Percentiles rank a stretch among this genome's conserved stretches.
phyloP scores from a whole-genome alignment of 64 coral and sea anemone species.

The Anthopleura sola region DNA sequence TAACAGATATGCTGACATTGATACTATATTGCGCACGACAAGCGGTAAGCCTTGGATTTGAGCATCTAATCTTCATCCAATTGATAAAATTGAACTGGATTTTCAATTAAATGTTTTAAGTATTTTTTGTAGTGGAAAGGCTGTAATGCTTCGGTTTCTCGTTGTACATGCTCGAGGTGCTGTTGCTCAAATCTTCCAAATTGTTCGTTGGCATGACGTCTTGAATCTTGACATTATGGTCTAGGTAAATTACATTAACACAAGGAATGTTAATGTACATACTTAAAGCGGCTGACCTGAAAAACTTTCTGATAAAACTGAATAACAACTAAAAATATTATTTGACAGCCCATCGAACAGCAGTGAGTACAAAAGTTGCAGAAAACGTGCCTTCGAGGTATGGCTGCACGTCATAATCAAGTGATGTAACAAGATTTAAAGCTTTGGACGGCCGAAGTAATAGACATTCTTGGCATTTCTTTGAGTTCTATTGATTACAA shows the following conservation, averaged over 20 bases:
- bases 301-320: neutral
- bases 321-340: neutral
- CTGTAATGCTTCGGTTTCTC: no score
- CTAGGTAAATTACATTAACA: neutral
- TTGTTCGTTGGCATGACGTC: neutral
- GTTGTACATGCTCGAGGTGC: neutral
- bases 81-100: no score
- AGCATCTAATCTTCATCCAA: no score
- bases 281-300: constrained; percentile 9
- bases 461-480: neutral
- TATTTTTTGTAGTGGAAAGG: no score
- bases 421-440: neutral
- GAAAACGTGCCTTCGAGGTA: neutral
- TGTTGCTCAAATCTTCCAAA: neutral
- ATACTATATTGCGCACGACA: neutral
- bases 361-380: neutral
- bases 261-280: constrained; percentile 10
- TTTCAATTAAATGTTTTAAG: no score
- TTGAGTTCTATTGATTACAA: neutral
- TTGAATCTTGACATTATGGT: neutral
- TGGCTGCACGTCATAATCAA: neutral
- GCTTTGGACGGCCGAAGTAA: neutral
- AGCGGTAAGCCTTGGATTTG: neutral
- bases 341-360: neutral
- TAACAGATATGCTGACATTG: neutral